Evolutionary conservation across 2,113 vertebrate species (phyloP).

Genomic region (Agapornis roseicollis): DNA sequence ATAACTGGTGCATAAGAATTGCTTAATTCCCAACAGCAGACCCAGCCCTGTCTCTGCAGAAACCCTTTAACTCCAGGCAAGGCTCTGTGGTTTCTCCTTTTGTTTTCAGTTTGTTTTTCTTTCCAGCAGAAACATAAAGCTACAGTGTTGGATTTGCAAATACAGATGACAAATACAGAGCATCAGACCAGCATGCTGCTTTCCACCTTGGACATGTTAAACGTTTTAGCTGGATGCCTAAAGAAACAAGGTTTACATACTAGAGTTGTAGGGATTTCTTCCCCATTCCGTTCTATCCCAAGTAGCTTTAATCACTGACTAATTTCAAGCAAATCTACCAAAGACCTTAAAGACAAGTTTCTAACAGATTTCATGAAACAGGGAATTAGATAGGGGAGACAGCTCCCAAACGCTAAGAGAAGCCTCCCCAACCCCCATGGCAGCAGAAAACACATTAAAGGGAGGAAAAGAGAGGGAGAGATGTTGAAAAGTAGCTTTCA

Average conservation of each 20-base stretch:
- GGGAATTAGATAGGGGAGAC: not conserved
- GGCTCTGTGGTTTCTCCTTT: slow-evolving; percentile 24
- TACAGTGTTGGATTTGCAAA: not conserved
- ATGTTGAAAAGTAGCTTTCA: not conserved
- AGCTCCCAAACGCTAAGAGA: not conserved
- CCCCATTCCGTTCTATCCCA: not conserved
- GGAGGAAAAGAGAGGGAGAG: not conserved
- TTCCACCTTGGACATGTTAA: not conserved
- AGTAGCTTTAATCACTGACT: not conserved
- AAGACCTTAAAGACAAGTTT: not conserved
- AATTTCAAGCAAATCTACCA: not conserved
- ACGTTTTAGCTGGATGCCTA: not conserved
- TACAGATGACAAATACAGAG: not conserved
- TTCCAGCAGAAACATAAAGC: slow-evolving; percentile 11
- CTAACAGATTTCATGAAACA: not conserved
- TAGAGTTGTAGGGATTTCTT: accelerated
- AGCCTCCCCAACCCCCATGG: not conserved
- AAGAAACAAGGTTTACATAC: not conserved
- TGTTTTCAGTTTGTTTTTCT: slow-evolving; percentile 50
- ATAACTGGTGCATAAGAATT: not conserved
- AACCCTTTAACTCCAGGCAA: not conserved
- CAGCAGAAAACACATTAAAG: not conserved
- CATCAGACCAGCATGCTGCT: not conserved
- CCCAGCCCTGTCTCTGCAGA: not conserved
- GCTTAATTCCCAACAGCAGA: not conserved